A percentile compares a stretch with the other conserved stretches of the same genome.
Evolutionary conservation across 1,140 invertebrate genomes (phyloP).

Genomic region (Ladona fulva): DNA sequence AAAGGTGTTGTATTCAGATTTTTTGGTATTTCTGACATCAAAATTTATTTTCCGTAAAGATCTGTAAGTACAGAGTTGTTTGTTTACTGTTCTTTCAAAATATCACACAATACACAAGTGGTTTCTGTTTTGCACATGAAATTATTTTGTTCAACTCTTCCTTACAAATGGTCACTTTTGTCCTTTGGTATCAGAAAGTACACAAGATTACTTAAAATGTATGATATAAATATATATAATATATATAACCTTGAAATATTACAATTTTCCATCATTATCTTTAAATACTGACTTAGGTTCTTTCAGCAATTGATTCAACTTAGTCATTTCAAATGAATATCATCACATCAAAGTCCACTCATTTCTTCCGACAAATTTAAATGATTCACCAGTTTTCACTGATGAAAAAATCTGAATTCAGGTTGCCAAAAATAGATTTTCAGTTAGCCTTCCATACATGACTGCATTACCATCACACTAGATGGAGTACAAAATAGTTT

Average conservation of each 20-base stretch:
- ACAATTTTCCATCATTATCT: not conserved
- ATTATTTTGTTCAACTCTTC: not conserved
- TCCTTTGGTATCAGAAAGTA: constrained; percentile 6
- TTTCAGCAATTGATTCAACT: not conserved
- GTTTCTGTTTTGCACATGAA: not conserved
- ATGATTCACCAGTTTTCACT: not conserved
- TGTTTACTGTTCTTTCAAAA: not conserved
- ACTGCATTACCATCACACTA: not conserved
- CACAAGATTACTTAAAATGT: constrained; percentile 7
- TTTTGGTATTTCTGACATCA: constrained; percentile 6
- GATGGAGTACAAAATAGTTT: constrained; percentile 10
- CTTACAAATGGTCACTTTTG: not conserved
- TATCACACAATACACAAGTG: not conserved
- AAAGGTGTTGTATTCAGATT: not conserved
- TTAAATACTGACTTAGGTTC: constrained; percentile 7
- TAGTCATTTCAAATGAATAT: not conserved
- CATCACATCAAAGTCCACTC: not conserved
- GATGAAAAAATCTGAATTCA: not conserved
- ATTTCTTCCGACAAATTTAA: not conserved
- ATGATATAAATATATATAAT: constrained; percentile 11
- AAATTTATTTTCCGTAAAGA: not conserved
- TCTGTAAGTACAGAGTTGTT: constrained; percentile 4
- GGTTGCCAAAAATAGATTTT: not conserved
- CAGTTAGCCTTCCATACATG: not conserved
- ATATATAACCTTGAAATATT: constrained; percentile 3